Percentiles rank a stretch among this genome's conserved stretches.
phyloP scores from a whole-genome alignment of 2,113 vertebrate species.

The Cryptoleucopteryx plumbea region DNA sequence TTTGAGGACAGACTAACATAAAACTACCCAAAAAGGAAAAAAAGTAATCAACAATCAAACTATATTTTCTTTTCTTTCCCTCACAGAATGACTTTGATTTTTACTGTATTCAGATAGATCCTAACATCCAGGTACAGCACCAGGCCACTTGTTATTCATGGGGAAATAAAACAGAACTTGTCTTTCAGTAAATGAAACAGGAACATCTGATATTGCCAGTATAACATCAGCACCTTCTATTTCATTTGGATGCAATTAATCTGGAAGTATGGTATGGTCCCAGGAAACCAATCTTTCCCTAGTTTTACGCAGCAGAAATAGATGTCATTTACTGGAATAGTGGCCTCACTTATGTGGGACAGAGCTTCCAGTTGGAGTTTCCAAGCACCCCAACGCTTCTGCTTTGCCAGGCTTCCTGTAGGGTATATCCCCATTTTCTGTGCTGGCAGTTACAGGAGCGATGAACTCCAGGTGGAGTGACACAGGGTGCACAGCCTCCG shows the following conservation, averaged over 20 bases:
- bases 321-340: neutral
- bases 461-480: neutral
- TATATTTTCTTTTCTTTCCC: neutral
- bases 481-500: neutral
- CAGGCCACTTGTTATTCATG: neutral
- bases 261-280: neutral
- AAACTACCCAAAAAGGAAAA: neutral
- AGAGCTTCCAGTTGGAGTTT: neutral
- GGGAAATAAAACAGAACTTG: neutral
- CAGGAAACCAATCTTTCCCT: neutral
- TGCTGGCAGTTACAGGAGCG: neutral
- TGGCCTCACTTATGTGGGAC: neutral
- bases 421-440: neutral
- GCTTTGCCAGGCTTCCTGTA: neutral
- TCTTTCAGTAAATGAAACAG: neutral
- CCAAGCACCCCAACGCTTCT: neutral
- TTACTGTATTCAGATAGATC: neutral
- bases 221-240: neutral
- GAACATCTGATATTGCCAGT: neutral
- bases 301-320: neutral
- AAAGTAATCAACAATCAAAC: neutral
- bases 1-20: neutral
- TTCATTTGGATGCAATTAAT: constrained; percentile 24
- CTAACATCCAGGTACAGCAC: neutral
- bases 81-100: neutral